A percentile compares a stretch with the other conserved stretches of the same genome.
Evolutionary conservation across 1,140 invertebrate genomes (phyloP).

Genomic region (Drosophila parvula): DNA sequence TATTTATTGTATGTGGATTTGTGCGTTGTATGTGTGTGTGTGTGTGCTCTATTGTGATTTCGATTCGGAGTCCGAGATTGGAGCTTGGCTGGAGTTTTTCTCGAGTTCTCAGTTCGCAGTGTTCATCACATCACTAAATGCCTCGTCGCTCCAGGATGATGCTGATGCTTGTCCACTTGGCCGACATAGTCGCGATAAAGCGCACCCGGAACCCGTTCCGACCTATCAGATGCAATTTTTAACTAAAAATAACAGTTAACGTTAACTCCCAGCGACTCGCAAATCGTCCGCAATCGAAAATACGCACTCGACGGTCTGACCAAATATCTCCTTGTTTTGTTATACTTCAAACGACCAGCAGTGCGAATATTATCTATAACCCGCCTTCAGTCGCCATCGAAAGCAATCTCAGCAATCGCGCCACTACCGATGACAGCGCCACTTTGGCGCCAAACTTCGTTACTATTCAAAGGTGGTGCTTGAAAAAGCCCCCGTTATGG

Average conservation of each 20-base stretch:
- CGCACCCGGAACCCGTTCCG: slow-evolving; percentile 28
- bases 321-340: slow-evolving; percentile 73
- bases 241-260: slow-evolving; percentile 75
- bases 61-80: slow-evolving; percentile 12
- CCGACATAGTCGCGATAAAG: slow-evolving; percentile 58
- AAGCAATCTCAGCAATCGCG: slow-evolving; percentile 9
- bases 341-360: slow-evolving; percentile 71
- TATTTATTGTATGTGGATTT: slow-evolving; percentile 17
- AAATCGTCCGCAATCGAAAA: slow-evolving; percentile 66
- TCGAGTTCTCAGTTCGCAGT: slow-evolving; percentile 28
- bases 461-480: slow-evolving; percentile 18
- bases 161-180: slow-evolving; percentile 21
- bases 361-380: slow-evolving; percentile 80
- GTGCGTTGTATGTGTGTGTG: slow-evolving; percentile 6
- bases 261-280: slow-evolving; percentile 62
- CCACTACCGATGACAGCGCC: slow-evolving; percentile 27
- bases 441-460: slow-evolving; percentile 29
- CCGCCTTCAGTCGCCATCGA: slow-evolving; percentile 30
- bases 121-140: slow-evolving; percentile 35
- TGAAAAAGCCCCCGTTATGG: not conserved
- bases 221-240: slow-evolving; percentile 75
- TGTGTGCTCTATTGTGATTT: slow-evolving; percentile 31
- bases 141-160: slow-evolving; percentile 38
- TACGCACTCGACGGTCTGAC: slow-evolving; percentile 74
- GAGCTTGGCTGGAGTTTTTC: slow-evolving; percentile 20